Evolutionary conservation across 2,888 invertebrate genomes (phyloP).

Genomic region (Zygogramma bicolorata): DNA sequence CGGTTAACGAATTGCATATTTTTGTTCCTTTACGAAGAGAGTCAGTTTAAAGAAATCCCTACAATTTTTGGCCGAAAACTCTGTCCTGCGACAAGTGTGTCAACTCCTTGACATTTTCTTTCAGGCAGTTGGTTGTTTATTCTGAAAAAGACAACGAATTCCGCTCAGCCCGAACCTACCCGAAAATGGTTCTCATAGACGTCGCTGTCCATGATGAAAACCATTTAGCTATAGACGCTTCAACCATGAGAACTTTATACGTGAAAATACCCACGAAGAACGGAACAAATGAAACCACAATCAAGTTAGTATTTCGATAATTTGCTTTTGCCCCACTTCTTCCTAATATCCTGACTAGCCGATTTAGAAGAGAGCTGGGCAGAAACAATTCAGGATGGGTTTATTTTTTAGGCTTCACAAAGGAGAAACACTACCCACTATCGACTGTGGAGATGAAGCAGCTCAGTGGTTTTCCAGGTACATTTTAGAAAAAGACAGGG

Average conservation of each 20-base stretch:
- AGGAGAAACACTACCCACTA: constrained; percentile 65
- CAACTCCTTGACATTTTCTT: constrained; percentile 34
- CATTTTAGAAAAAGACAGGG: constrained; percentile 57
- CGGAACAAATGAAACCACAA: constrained; percentile 45
- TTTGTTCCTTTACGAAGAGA: too few species aligned
- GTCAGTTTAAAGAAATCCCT: too few species aligned
- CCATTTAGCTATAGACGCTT: constrained; percentile 66
- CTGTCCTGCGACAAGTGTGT: too few species aligned
- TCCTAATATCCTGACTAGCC: neutral
- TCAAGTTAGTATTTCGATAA: constrained; percentile 46
- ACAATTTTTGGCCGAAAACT: too few species aligned
- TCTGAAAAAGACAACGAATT: constrained; percentile 64
- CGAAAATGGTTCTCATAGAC: constrained; percentile 67
- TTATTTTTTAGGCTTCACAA: constrained; percentile 45
- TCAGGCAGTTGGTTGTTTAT: constrained; percentile 66
- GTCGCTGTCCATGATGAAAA: constrained; percentile 63
- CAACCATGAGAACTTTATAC: constrained; percentile 66
- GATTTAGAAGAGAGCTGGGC: neutral
- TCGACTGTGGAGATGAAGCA: constrained; percentile 75
- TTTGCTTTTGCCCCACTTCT: neutral
- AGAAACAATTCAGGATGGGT: neutral
- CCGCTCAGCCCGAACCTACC: constrained; percentile 65
- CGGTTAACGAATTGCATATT: too few species aligned
- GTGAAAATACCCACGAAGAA: constrained; percentile 63
- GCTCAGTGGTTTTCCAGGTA: constrained; percentile 73